Evolutionary conservation across 1,140 invertebrate genomes (phyloP).

Genomic region (Tetragonula clypearis): DNA sequence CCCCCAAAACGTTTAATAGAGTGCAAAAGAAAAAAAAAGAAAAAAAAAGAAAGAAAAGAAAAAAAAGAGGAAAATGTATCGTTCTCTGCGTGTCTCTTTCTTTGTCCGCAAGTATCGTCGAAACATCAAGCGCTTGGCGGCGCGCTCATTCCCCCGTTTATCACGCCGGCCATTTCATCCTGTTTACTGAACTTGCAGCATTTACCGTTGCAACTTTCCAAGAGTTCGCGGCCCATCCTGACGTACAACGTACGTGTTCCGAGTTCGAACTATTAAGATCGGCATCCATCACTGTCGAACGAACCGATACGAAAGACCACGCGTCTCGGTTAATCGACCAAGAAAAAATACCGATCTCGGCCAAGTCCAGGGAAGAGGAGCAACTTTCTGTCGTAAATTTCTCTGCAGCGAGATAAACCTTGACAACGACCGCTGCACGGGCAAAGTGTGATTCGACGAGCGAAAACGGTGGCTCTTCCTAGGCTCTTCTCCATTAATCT

Average conservation of each 20-base stretch:
- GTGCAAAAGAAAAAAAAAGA: constrained; percentile 1
- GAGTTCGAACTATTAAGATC: constrained; percentile 46
- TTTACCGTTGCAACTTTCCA: constrained; percentile 2
- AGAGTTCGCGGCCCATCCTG: not conserved
- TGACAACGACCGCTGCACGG: not conserved
- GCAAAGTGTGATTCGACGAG: not conserved
- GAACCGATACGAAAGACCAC: constrained; percentile 32
- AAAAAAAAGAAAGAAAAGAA: not conserved
- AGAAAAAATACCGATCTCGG: constrained; percentile 24
- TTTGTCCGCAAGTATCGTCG: constrained; percentile 26
- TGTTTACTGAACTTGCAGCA: constrained; percentile 23
- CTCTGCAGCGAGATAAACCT: constrained; percentile 35
- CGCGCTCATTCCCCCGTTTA: constrained; percentile 17
- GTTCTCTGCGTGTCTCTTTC: constrained; percentile 14
- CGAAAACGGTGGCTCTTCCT: not conserved
- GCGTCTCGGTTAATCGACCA: constrained; percentile 36
- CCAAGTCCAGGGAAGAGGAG: not conserved
- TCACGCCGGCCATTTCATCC: not conserved
- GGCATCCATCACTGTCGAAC: constrained; percentile 50
- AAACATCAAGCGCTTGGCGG: not conserved
- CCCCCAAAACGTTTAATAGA: constrained; percentile 26
- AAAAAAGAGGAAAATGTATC: not conserved
- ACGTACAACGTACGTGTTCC: constrained; percentile 21
- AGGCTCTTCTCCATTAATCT: not conserved
- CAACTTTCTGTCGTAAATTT: constrained; percentile 12